phyloP scores from a whole-genome alignment of 2,888 invertebrate genomes.

The Ennomos fuscantarius region DNA sequence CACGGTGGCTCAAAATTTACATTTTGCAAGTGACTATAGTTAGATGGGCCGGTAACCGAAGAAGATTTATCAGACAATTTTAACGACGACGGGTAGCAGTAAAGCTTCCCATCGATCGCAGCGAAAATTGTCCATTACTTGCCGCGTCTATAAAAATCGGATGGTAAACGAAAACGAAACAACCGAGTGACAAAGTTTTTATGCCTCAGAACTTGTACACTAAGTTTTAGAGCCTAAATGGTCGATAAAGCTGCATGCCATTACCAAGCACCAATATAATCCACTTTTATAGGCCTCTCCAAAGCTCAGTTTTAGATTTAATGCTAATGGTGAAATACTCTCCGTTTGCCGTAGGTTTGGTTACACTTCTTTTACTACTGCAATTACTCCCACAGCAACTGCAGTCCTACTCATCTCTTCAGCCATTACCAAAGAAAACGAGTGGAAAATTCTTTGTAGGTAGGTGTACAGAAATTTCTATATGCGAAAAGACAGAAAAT shows the following conservation, averaged over 20 bases:
- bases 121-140: conserved; percentile 20
- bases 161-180: conserved; percentile 14
- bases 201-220: conserved; percentile 24
- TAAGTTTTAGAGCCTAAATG: conserved; percentile 38
- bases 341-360: conserved; percentile 25
- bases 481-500: no score
- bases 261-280: neutral
- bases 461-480: no score
- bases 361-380: conserved; percentile 26
- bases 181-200: conserved; percentile 21
- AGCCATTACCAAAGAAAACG: no score
- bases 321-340: conserved; percentile 58
- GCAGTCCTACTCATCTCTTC: no score
- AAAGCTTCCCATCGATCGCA: conserved; percentile 18
- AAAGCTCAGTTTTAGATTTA: conserved; percentile 57
- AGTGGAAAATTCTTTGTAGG: no score
- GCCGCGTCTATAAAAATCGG: conserved; percentile 20
- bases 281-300: conserved; percentile 47
- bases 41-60: conserved; percentile 6
- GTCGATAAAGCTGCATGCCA: conserved; percentile 49
- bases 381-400: conserved; percentile 12
- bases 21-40: no score
- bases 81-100: conserved; percentile 14
- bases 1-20: no score
- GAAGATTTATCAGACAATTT: conserved; percentile 17